These are phyloP conservation scores for Nebria brevicollis DNA, from an alignment of 2,888 invertebrate genomes.

Conservation along the genomic window DNA sequence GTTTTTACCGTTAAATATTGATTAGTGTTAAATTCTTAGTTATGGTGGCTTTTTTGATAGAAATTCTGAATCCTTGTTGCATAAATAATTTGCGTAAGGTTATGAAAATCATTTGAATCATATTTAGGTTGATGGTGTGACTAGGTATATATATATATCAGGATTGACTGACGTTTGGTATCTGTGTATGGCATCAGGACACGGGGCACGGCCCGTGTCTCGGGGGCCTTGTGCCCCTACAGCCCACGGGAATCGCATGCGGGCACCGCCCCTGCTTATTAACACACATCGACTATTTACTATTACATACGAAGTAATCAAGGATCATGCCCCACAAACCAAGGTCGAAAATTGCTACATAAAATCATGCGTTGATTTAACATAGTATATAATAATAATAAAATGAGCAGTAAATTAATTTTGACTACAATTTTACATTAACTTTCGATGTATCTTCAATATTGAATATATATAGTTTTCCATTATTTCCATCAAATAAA, in stretches of 20 bases:
- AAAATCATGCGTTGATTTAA: neutral
- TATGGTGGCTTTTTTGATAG: too few species aligned
- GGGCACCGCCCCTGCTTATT: slow-evolving; percentile 40
- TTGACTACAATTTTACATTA: too few species aligned
- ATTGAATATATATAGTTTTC: too few species aligned
- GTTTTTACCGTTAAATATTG: too few species aligned
- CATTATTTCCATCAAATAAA: too few species aligned
- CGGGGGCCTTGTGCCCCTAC: slow-evolving; percentile 16
- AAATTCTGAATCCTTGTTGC: too few species aligned
- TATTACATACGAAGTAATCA: slow-evolving; percentile 14
- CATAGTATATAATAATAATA: neutral
- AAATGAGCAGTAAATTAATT: too few species aligned
- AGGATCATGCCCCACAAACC: neutral
- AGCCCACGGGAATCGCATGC: slow-evolving; percentile 35
- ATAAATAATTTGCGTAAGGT: too few species aligned
- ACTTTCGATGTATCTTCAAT: too few species aligned
- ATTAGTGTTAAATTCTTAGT: too few species aligned
- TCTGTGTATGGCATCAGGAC: slow-evolving; percentile 43
- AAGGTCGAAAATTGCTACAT: neutral
- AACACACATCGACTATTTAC: slow-evolving; percentile 32
- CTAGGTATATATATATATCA: neutral
- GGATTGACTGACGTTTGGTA: slow-evolving; percentile 37
- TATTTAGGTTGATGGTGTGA: neutral
- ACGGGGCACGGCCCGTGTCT: slow-evolving; percentile 35
- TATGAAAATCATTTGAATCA: neutral